Conservation (phyloP, 1,140 invertebrate genomes). For the Zaprionus gabonicus region DNA sequence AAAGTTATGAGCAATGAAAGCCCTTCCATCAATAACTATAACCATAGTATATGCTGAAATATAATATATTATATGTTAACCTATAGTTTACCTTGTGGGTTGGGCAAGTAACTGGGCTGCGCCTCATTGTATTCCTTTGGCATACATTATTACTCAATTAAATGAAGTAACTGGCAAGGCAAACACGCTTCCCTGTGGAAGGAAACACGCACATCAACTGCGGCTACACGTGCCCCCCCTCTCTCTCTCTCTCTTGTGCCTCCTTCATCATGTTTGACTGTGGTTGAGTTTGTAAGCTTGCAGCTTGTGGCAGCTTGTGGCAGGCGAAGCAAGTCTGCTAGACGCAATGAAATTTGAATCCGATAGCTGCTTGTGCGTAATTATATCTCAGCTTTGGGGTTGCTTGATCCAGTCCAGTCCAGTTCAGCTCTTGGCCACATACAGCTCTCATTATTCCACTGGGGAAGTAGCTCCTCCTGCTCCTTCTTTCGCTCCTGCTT, state of each 20-base stretch:
- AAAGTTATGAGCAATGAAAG: not conserved
- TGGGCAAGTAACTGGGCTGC: not conserved
- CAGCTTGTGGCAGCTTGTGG: conserved; percentile 29
- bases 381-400: conserved; percentile 6
- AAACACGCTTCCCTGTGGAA: conserved; percentile 10
- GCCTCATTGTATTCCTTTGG: not conserved
- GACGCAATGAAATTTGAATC: conserved; percentile 27
- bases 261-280: conserved; percentile 14
- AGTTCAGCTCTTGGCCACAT: not conserved
- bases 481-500: not conserved
- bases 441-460: conserved; percentile 30
- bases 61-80: not conserved
- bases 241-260: not conserved
- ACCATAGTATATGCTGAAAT: not conserved
- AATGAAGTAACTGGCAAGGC: not conserved
- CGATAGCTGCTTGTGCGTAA: conserved; percentile 18
- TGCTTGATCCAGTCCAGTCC: not conserved
- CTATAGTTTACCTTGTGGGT: not conserved
- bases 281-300: conserved; percentile 27
- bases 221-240: not conserved
- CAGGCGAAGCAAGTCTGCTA: not conserved
- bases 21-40: not conserved
- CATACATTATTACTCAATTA: conserved; percentile 9
- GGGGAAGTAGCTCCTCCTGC: not conserved
- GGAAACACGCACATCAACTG: conserved; percentile 6